A percentile compares a stretch with the other conserved stretches of the same genome.
Conservation (phyloP, 2,797 vertebrate genomes). For the Crenuchus spilurus region DNA sequence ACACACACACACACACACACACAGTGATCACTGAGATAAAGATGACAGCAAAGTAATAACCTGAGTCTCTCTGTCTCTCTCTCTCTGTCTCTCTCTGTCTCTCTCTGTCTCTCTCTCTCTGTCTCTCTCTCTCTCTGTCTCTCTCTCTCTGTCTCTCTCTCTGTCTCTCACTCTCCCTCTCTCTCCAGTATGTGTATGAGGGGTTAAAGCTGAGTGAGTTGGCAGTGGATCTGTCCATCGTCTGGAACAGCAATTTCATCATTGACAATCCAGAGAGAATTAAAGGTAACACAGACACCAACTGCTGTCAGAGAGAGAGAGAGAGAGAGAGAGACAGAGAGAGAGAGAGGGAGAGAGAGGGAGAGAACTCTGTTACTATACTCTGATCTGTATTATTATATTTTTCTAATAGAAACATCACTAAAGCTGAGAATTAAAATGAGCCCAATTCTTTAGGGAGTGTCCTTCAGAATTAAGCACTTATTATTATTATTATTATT, state of each 20-base stretch:
- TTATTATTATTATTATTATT: not conserved
- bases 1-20: too few relatives aligned
- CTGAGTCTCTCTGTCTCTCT: conserved; percentile 61
- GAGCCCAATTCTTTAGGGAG: too few relatives aligned
- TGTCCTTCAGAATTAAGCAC: too few relatives aligned
- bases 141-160: conserved; percentile 32
- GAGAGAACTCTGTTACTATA: not conserved
- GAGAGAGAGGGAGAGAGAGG: not conserved
- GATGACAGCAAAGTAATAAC: conserved; percentile 75
- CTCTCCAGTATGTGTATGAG: conserved; percentile 90
- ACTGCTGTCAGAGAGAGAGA: not conserved
- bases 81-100: not conserved
- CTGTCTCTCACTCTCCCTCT: not conserved
- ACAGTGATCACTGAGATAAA: conserved; percentile 64
- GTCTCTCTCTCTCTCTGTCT: conserved; percentile 30
- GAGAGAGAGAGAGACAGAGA: not conserved
- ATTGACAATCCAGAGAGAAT: conserved; percentile 95
- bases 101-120: conserved; percentile 58
- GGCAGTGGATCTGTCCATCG: conserved; percentile 91
- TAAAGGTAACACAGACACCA: conserved; percentile 82
- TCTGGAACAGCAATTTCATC: conserved; percentile 97
- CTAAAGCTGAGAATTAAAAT: too few relatives aligned
- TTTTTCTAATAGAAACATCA: too few relatives aligned
- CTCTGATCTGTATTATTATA: too few relatives aligned
- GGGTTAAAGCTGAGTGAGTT: conserved; percentile 93